phyloP scores from a whole-genome alignment of 1,140 invertebrate genomes.

The Lordiphosa mommai region DNA sequence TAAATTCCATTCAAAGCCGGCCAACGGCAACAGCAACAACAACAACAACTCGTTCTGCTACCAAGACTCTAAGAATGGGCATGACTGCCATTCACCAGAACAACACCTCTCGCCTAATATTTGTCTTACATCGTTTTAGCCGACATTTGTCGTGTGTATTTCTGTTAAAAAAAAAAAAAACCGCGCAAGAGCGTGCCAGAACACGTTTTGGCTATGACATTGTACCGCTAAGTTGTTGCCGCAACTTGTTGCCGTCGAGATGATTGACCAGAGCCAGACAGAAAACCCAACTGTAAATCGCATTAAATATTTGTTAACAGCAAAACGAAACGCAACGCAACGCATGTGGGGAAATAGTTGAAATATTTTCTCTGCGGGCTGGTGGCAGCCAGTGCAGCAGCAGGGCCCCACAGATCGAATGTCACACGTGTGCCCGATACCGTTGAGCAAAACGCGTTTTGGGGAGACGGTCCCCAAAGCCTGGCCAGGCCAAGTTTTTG shows the following conservation, averaged over 20 bases:
- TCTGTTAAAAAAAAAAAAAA: constrained; percentile 35
- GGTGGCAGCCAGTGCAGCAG: constrained; percentile 27
- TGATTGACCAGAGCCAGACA: constrained; percentile 39
- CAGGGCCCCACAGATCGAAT: constrained; percentile 35
- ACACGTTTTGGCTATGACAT: constrained; percentile 56
- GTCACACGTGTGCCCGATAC: constrained; percentile 42
- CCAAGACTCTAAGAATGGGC: constrained; percentile 4
- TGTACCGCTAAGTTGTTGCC: constrained; percentile 56
- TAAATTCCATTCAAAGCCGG: constrained; percentile 71
- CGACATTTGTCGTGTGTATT: constrained; percentile 52
- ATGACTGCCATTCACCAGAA: constrained; percentile 8
- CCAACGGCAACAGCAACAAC: constrained; percentile 17
- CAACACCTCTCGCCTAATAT: constrained; percentile 46
- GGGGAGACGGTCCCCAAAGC: constrained; percentile 10
- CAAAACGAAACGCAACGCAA: constrained; percentile 35
- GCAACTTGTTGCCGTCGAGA: constrained; percentile 35
- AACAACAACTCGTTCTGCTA: constrained; percentile 33
- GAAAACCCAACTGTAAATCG: constrained; percentile 51
- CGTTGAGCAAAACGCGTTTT: constrained; percentile 39
- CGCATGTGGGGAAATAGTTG: constrained; percentile 41
- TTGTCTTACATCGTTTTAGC: constrained; percentile 49
- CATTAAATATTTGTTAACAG: constrained; percentile 65
- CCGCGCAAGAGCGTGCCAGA: constrained; percentile 40
- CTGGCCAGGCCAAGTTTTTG: constrained; percentile 15
- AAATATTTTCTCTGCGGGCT: constrained; percentile 38